phyloP scores from a whole-genome alignment of 2,797 vertebrate genomes.

The Spinus olivaceus region DNA sequence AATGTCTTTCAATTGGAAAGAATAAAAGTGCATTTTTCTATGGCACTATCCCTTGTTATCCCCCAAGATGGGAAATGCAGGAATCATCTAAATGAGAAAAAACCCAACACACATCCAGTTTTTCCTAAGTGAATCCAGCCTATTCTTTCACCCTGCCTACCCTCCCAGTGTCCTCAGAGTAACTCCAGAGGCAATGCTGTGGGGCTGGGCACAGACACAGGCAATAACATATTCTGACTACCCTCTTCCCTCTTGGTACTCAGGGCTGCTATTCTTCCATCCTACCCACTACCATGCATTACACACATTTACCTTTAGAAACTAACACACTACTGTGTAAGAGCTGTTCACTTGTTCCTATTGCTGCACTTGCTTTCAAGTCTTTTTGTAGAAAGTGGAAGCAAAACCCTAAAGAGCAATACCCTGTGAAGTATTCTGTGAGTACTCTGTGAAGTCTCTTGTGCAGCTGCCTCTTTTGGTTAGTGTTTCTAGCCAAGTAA shows the following conservation, averaged over 20 bases:
- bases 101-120: not conserved
- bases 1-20: not conserved
- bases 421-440: not conserved
- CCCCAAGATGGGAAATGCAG: not conserved
- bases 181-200: not conserved
- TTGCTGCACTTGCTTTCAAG: not conserved
- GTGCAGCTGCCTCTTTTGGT: not conserved
- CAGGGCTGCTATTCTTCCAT: not conserved
- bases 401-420: not conserved
- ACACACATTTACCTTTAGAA: not conserved
- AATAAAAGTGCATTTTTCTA: not conserved
- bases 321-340: not conserved
- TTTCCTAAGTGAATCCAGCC: not conserved
- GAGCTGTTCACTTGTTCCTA: not conserved
- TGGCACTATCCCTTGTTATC: not conserved
- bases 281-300: not conserved
- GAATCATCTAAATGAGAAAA: not conserved
- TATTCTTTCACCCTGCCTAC: not conserved
- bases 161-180: not conserved
- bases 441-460: not conserved
- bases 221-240: not conserved
- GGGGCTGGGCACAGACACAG: not conserved
- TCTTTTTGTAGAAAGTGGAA: not conserved
- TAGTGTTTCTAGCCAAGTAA: not conserved
- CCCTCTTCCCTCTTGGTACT: rapidly evolving